These are phyloP conservation scores for Centroberyx gerrardi DNA, from an alignment of 2,797 vertebrate species.

Conservation along the genomic window DNA sequence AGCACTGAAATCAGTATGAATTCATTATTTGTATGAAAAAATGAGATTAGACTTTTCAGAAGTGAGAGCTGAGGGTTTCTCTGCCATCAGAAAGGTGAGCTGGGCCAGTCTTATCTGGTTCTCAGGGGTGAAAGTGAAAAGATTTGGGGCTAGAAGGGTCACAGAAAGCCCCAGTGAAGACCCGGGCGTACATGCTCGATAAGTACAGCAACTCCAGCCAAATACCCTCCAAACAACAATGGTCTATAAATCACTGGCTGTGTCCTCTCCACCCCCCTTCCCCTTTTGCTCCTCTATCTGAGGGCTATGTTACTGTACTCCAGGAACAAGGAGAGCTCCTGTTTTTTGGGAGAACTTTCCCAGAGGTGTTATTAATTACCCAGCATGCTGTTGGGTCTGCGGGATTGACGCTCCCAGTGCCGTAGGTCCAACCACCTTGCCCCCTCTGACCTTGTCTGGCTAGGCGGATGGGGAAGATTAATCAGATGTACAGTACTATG, in stretches of 20 bases:
- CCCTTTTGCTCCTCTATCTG: constrained; percentile 44
- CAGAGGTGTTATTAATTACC: constrained; percentile 75
- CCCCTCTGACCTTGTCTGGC: constrained; percentile 65
- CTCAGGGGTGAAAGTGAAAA: constrained; percentile 76
- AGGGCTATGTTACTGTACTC: constrained; percentile 64
- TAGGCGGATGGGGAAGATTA: constrained; percentile 59
- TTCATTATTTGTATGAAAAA: constrained; percentile 83
- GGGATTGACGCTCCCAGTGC: constrained; percentile 63
- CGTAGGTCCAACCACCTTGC: constrained; percentile 56
- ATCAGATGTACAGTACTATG: constrained; percentile 38
- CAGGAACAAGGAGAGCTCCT: constrained; percentile 55
- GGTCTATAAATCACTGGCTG: constrained; percentile 80
- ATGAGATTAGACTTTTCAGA: constrained; percentile 88
- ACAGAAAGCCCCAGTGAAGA: constrained; percentile 80
- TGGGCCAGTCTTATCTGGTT: constrained; percentile 80
- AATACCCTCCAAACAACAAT: constrained; percentile 81
- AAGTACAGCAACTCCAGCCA: constrained; percentile 77
- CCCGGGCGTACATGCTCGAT: constrained; percentile 78
- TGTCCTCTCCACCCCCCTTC: constrained; percentile 61
- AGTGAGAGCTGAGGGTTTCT: constrained; percentile 86
- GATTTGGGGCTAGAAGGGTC: constrained; percentile 84
- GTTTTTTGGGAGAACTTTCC: constrained; percentile 72
- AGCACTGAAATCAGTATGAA: constrained; percentile 80
- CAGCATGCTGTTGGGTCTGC: constrained; percentile 55
- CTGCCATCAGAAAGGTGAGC: constrained; percentile 83